Evolutionary conservation across 2,113 vertebrate species (phyloP).

Genomic region (Egretta garzetta): DNA sequence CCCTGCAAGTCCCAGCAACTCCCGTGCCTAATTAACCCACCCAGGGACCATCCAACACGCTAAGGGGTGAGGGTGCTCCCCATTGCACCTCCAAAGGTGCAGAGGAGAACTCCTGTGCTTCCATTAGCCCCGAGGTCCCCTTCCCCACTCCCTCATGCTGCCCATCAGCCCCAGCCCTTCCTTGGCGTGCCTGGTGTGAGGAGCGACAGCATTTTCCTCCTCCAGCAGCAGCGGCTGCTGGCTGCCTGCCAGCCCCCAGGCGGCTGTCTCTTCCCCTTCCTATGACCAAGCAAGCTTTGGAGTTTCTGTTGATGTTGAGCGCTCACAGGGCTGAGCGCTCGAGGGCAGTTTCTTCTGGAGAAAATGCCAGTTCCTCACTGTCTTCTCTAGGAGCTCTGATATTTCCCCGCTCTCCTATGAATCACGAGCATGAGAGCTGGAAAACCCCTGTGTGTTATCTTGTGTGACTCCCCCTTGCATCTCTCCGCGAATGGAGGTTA

Average conservation of each 20-base stretch:
- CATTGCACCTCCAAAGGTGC: not conserved
- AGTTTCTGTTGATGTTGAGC: not conserved
- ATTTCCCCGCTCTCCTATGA: conserved; percentile 37
- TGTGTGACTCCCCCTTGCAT: not conserved
- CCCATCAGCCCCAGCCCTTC: not conserved
- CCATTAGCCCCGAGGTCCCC: not conserved
- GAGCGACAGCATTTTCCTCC: not conserved
- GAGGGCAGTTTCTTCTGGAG: conserved; percentile 11
- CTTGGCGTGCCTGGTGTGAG: not conserved
- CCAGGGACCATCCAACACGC: rapidly evolving
- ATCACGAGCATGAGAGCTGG: conserved; percentile 29
- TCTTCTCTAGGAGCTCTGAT: conserved; percentile 9
- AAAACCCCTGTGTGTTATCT: conserved; percentile 30
- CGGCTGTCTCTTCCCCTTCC: not conserved
- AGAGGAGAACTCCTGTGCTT: not conserved
- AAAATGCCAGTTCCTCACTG: conserved; percentile 35
- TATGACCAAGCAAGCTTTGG: not conserved
- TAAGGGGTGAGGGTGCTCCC: not conserved
- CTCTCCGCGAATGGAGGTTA: not conserved
- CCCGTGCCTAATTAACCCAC: not conserved
- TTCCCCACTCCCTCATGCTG: not conserved
- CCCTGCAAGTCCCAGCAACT: not conserved
- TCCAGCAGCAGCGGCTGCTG: not conserved
- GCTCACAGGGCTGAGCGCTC: not conserved
- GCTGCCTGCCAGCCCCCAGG: not conserved